phyloP scores from a whole-genome alignment of 1,140 invertebrate species.

The Spodoptera frugiperda region DNA sequence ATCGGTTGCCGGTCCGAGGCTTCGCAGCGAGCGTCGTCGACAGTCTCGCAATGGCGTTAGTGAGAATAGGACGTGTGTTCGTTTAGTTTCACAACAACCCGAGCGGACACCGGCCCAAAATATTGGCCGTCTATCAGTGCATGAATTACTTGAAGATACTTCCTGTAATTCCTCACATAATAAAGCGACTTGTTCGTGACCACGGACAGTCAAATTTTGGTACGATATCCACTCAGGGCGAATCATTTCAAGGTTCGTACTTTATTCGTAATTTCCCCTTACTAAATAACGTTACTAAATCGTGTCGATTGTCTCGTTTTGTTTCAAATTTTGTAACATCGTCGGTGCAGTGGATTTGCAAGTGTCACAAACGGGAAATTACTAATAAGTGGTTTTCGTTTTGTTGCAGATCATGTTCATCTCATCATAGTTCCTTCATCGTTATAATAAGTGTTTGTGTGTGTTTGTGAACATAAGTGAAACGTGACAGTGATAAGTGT shows the following conservation, averaged over 20 bases:
- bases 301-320: constrained; percentile 77
- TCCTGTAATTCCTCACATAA: constrained; percentile 78
- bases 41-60: constrained; percentile 86
- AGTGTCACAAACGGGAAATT: constrained; percentile 56
- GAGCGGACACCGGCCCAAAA: constrained; percentile 87
- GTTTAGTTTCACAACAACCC: constrained; percentile 81
- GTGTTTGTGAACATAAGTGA: constrained; percentile 83
- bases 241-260: constrained; percentile 86
- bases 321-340: constrained; percentile 76
- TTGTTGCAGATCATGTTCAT: constrained; percentile 85
- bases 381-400: constrained; percentile 67
- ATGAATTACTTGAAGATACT: constrained; percentile 80
- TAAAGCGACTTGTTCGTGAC: constrained; percentile 69
- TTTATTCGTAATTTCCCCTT: constrained; percentile 84
- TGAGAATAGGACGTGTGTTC: constrained; percentile 81
- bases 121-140: constrained; percentile 85
- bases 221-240: constrained; percentile 85
- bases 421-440: constrained; percentile 84
- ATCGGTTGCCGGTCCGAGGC: constrained; percentile 81
- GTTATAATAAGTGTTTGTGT: constrained; percentile 76
- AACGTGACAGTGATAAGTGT: constrained; percentile 79
- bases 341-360: constrained; percentile 67
- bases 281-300: constrained; percentile 81
- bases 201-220: constrained; percentile 86
- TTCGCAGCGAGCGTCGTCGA: constrained; percentile 71